Evolutionary conservation across 2,797 vertebrate genomes (phyloP).

Genomic region (Gadopsis marmoratus): DNA sequence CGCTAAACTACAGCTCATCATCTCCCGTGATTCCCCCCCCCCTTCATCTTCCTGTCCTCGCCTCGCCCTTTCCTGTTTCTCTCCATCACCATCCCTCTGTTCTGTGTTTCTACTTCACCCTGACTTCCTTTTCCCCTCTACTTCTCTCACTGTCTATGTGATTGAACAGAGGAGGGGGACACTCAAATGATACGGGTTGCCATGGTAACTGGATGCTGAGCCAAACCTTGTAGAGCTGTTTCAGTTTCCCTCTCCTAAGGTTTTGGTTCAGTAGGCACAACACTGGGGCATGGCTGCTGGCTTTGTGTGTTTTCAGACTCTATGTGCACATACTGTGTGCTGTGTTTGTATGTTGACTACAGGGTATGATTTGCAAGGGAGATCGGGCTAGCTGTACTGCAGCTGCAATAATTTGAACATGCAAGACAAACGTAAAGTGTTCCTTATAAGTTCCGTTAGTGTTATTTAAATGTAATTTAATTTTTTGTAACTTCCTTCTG

Average conservation of each 20-base stretch:
- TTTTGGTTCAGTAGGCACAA: conserved; percentile 37
- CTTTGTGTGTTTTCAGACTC: not conserved
- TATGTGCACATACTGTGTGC: not conserved
- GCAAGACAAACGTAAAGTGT: too few species aligned
- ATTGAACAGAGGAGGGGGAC: conserved; percentile 28
- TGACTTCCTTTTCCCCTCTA: not conserved
- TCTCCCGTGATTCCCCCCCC: not conserved
- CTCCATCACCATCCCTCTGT: conserved; percentile 11
- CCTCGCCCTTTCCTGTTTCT: not conserved
- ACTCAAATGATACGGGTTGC: conserved; percentile 76
- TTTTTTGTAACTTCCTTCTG: too few species aligned
- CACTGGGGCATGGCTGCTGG: not conserved
- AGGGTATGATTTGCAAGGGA: not conserved
- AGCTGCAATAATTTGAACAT: too few species aligned
- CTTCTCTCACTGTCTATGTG: conserved; percentile 25
- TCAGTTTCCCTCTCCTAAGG: conserved; percentile 29
- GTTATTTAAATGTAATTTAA: too few species aligned
- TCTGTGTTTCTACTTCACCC: not conserved
- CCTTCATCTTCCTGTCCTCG: conserved; percentile 18
- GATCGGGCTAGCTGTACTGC: too few species aligned
- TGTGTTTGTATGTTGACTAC: not conserved
- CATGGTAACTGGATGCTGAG: conserved; percentile 74
- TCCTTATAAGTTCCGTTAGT: too few species aligned
- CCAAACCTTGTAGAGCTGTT: conserved; percentile 37
- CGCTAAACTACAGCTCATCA: conserved; percentile 49